Base-by-base conservation (phyloP, 2,113 vertebrate genomes). In the Neogale vison region DNA sequence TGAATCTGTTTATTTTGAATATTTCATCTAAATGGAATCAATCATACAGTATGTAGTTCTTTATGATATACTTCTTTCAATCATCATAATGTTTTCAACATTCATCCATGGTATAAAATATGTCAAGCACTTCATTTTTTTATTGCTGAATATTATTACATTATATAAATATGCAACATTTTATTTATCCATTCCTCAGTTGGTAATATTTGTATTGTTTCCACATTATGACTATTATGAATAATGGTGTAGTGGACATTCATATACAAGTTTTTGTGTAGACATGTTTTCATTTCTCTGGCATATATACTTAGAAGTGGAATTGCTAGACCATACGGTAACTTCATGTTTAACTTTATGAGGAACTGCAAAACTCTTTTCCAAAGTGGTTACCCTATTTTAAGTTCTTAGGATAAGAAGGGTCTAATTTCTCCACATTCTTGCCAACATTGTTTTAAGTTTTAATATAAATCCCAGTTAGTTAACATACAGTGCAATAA, bases 381-480 rank as follows among this genome's bases (percentile, higher is more conserved):
- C 61, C 69, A 92, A 96, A 92, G 79, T 45, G 45, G 63, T 52
- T 91, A 36, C 9, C 76, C n/a, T 69, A 87, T 89, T 97, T 96
- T 26, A 67, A 80, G 65, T 94, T 65, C 88, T 65, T 74, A 82
- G 36, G 80, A 80, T 85, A 80, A 57, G 10, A 80, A 29, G 9
- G 72, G 39, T 74, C 34, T 59, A 29, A 29, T 94, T 74, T 92
- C 34, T 82, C 76, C 42, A 88, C 34, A 74, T 88, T 72, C 18
- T 95, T 96, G 65, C 36, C 61, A 87, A 80, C 61, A 90, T 23
- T 95, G 67, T 90, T 92, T 74, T 45, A 74, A 26, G 23, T 45
- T 74, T 74, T 42, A 42, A 45, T 74, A 42, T 74, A 74, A 42
- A 45, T 74, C 26, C 39, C 36, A 42, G 23, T 42, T 42, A 74